phyloP scores from a whole-genome alignment of 2,888 invertebrate species.

The Camponotus fellah region DNA sequence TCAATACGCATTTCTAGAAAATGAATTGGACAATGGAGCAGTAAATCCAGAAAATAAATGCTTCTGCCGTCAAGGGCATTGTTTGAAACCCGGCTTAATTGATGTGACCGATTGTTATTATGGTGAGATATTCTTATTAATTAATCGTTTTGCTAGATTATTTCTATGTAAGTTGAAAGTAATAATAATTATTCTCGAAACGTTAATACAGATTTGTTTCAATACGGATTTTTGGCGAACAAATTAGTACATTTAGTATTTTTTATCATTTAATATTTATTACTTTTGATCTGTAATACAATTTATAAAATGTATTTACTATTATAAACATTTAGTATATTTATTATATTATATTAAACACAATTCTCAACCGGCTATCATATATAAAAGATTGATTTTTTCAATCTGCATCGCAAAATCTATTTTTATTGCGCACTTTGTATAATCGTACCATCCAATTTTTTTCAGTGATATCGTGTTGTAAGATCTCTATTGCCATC shows the following conservation, averaged over 20 bases:
- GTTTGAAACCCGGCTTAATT: constrained; percentile 91
- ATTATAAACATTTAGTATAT: neutral
- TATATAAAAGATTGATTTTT: neutral
- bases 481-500: constrained; percentile 20
- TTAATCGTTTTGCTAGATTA: constrained; percentile 2
- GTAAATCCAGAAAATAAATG: constrained; percentile 92
- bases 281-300: neutral
- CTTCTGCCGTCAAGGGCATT: constrained; percentile 92
- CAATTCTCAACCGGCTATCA: neutral
- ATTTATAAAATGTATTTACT: neutral
- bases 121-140: constrained; percentile 85
- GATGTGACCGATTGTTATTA: constrained; percentile 96
- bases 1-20: constrained; percentile 92
- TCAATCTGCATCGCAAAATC: constrained; percentile 13
- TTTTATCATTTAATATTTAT: neutral
- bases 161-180: neutral
- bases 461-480: neutral
- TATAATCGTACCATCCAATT: neutral
- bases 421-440: neutral
- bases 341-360: neutral
- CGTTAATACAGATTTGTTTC: neutral
- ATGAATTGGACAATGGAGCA: constrained; percentile 93
- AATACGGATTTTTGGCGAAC: neutral
- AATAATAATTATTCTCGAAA: neutral
- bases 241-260: neutral